phyloP scores from a whole-genome alignment of 2,113 vertebrate genomes.

The Pluvianellus socialis region DNA sequence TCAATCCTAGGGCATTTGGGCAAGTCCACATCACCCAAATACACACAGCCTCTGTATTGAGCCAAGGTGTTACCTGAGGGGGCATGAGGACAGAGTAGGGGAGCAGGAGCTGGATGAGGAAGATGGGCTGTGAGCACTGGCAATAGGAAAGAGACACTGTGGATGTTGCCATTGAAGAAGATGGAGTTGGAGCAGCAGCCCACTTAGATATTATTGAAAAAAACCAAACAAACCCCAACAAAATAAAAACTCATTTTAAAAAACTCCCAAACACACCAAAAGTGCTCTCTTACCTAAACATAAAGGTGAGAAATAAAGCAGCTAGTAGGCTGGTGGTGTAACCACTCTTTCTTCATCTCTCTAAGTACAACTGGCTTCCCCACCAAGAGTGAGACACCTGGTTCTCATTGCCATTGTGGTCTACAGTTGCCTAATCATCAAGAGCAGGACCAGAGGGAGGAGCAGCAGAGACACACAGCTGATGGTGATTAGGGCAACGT shows the following conservation, averaged over 20 bases:
- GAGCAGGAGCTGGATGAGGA: not conserved
- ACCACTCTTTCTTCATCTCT: rapidly evolving
- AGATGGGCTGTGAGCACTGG: rapidly evolving
- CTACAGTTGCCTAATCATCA: not conserved
- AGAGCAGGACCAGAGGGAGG: not conserved
- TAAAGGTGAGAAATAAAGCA: too few relatives aligned
- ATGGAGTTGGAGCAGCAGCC: not conserved
- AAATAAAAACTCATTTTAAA: too few relatives aligned
- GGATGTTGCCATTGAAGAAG: not conserved
- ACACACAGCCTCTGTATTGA: not conserved
- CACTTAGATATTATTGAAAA: not conserved
- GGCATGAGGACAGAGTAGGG: rapidly evolving
- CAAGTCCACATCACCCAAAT: not conserved
- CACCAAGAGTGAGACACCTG: not conserved
- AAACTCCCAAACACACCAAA: not conserved
- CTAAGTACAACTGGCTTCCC: not conserved
- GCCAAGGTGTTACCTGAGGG: rapidly evolving
- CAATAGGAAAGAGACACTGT: not conserved
- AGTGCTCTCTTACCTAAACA: not conserved
- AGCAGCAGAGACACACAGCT: not conserved
- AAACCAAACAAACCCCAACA: not conserved
- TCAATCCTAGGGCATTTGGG: not conserved
- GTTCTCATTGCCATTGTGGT: not conserved
- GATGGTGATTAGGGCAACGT: not conserved
- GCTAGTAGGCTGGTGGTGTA: rapidly evolving